Conservation (phyloP, 2,113 vertebrate genomes). For the Petromus typicus region DNA sequence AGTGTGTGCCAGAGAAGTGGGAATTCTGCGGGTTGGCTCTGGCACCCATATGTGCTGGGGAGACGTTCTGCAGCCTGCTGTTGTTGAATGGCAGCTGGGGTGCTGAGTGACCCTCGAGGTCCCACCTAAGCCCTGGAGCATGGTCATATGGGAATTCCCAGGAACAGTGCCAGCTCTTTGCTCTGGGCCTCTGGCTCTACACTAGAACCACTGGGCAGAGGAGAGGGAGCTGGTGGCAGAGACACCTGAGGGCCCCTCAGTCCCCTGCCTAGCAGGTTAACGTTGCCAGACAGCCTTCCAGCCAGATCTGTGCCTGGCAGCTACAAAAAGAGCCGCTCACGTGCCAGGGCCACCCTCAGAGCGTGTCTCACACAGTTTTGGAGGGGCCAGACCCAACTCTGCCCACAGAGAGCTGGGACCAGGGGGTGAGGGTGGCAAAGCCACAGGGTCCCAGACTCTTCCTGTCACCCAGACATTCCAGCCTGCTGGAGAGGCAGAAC, state of each 20-base stretch:
- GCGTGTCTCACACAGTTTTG: neutral
- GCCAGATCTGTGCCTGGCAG: no score
- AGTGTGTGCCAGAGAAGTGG: neutral
- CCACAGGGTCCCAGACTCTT: neutral
- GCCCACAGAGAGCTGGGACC: neutral
- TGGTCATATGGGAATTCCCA: neutral
- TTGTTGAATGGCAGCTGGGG: constrained; percentile 17
- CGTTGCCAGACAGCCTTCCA: neutral
- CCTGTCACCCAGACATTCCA: neutral
- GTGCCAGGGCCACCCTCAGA: neutral
- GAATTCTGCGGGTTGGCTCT: neutral
- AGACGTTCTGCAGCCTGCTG: constrained; percentile 4
- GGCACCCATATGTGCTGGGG: neutral
- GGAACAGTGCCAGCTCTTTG: neutral
- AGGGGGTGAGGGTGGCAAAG: no score
- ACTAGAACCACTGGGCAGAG: neutral
- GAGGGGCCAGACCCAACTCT: neutral
- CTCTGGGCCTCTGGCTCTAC: neutral
- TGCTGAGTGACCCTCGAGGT: constrained; percentile 57
- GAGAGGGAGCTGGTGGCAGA: neutral
- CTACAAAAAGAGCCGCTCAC: no score
- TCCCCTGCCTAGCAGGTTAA: accelerated
- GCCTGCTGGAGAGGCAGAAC: neutral
- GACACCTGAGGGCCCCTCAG: neutral
- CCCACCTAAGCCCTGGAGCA: constrained; percentile 19